A percentile compares a stretch with the other conserved stretches of the same genome.
Conservation (phyloP, 1,140 invertebrate genomes). For the Rhysida immarginata region DNA sequence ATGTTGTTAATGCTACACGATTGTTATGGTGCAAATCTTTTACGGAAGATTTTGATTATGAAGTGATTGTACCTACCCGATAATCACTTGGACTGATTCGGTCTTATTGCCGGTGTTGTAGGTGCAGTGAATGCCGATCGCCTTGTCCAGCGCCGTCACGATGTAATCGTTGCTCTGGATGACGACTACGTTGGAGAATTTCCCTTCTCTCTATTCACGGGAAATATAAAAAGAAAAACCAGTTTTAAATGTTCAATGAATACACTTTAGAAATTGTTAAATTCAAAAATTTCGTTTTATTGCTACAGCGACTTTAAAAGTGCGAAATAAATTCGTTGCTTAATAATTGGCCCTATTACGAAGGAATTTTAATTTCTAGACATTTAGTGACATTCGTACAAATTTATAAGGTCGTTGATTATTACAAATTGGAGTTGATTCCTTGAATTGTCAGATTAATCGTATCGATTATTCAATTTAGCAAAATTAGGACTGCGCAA, state of each 20-base stretch:
- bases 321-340: neutral
- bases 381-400: neutral
- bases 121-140: constrained; percentile 18
- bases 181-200: constrained; percentile 17
- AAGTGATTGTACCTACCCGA: no score
- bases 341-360: neutral
- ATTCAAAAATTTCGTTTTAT: neutral
- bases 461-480: no score
- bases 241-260: no score
- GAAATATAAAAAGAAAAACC: neutral
- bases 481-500: no score
- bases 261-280: neutral
- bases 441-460: no score
- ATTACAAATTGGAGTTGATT: no score
- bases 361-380: neutral
- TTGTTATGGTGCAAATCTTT: no score
- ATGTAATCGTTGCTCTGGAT: constrained; percentile 20
- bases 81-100: constrained; percentile 14
- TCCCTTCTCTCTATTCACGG: constrained; percentile 14
- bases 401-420: neutral
- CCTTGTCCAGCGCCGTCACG: constrained; percentile 18
- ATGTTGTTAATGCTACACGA: no score
- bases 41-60: no score
- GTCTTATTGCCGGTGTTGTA: constrained; percentile 19
- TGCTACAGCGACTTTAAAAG: neutral